Base-by-base conservation (phyloP, 2,113 vertebrate genomes). In the Oreochromis tanganicae region DNA sequence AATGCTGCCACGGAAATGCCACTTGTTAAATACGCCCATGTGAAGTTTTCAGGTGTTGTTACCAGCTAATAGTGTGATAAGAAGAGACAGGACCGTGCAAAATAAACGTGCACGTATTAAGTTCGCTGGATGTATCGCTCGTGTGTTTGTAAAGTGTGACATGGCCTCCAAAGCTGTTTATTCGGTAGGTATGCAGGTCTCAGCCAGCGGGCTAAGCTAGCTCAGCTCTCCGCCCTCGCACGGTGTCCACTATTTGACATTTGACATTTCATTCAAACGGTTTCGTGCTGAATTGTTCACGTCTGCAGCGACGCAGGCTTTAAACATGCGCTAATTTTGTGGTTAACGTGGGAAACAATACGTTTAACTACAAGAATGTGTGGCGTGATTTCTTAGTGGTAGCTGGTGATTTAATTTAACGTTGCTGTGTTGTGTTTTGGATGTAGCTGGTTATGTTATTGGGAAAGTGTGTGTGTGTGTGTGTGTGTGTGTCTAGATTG, bases 91-190 rank as follows among this genome's bases (percentile, higher is more conserved):
- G 13, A 9, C 1, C 2, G 27, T 2, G 12, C 7, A 27, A 29
- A 27, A 32, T 4, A 41, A 4, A 36, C 2, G 3, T 50, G 48
- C 24, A 16, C 11, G 1, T 14, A 6, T 19, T 66, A 48, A 32
- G 6, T 24, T 52, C 12, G 11, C 75, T 59, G 34, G 13, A 90
- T 89, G 91, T 82, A 16, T 34, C 11, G 21, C 89, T 9, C 21
- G 5, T 29, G 24, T 61, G 63, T 43, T 8, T 10, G 63, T 6
- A 10, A 12, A 41, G 82, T 11, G 17, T 48, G 52, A 86, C 6
- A 54, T 97, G 97, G 87, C 95, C 13, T 93, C 94, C 9, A 86
- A 85, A 84, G 66, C 88, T 4, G 66, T 94, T 66, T 96, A 95
- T 81, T 88, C 92, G 96, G 97, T 97, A 92, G 16, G 96, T 93